Conservation (phyloP, 2,797 vertebrate genomes). For the Sebastes trivittatus region DNA sequence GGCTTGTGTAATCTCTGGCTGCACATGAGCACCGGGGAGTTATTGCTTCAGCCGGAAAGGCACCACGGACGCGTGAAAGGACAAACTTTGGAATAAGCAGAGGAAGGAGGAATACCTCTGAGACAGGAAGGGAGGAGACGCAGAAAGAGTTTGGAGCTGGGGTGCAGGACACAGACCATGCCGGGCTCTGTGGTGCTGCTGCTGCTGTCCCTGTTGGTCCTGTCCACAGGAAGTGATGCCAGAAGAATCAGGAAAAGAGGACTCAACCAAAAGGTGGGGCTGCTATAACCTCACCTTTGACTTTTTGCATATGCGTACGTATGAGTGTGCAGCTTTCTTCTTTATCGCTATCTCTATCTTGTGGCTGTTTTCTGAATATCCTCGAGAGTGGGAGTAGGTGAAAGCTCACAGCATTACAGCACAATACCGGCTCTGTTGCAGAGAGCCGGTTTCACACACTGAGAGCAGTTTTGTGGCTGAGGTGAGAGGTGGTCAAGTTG, state of each 20-base stretch:
- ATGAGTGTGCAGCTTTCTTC: background rate
- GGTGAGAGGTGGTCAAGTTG: slow-evolving; percentile 52
- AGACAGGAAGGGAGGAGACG: slow-evolving; percentile 11
- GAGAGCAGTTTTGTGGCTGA: slow-evolving; percentile 40
- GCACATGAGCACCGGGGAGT: slow-evolving; percentile 57
- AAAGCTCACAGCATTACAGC: slow-evolving; percentile 32
- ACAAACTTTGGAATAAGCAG: slow-evolving; percentile 13
- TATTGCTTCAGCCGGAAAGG: slow-evolving; percentile 37
- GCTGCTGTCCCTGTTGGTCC: slow-evolving; percentile 75
- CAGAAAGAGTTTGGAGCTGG: slow-evolving; percentile 20
- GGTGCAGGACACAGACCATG: slow-evolving; percentile 67
- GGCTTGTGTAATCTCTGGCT: slow-evolving; percentile 69
- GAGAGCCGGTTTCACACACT: slow-evolving; percentile 38
- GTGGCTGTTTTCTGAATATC: background rate
- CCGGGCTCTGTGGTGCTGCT: slow-evolving; percentile 59
- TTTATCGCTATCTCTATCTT: background rate
- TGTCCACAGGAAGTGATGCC: slow-evolving; percentile 71
- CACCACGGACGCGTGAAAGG: background rate
- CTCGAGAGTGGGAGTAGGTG: slow-evolving; percentile 20
- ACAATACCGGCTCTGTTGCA: slow-evolving; percentile 44
- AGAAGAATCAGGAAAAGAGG: slow-evolving; percentile 80
- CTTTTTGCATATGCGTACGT: background rate
- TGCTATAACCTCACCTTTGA: slow-evolving; percentile 18
- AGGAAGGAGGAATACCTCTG: slow-evolving; percentile 27
- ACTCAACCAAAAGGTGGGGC: slow-evolving; percentile 82